Base-by-base conservation (phyloP, 2,888 invertebrate genomes). In the Iphiclides podalirius region DNA sequence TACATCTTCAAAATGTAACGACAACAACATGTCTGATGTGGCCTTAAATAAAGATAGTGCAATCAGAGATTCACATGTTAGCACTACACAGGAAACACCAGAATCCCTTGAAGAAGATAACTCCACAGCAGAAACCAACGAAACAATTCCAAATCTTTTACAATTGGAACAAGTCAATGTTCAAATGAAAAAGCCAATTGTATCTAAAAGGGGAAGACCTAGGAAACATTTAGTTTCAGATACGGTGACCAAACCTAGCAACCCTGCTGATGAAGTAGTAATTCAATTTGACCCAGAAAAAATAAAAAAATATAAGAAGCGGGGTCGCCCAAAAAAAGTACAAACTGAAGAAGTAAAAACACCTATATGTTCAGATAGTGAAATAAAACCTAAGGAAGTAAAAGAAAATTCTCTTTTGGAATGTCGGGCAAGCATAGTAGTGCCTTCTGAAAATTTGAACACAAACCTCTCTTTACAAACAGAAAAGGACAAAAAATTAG, bases 51-150 rank as follows among this genome's bases (percentile, higher is more conserved):
- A 43, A 15, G 52, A 50, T 11, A 40, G 40, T 43, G 54, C 47
- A 43, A 47, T 54, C 8, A 50, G 50, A 12, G 52, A 52, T 26
- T 15, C 15, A 16, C 39, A 44, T 17, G 50, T 50, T n/a, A 50
- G 34, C 20, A 44, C 50, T 44, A 50, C 44, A 28, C 39, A 50
- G 23, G 43, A 26, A 2, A 20, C n/a, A 17, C 16, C 35, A 17
- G 36, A 33, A 23, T 23, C 14, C 34, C 8, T 46, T 40, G 39
- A 50, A 36, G 39, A 40, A 13, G 33, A 35, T 6, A 13, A 6
- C 12, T 14, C 15, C 7, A 3, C 7, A 8, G 17, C 28, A 26
- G 38, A 16, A 35, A 12, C 9, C 3, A 12, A 26, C n/a, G 8
- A 14, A 14, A 13, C 20, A 11, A 4, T 9, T 8, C n/a, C n/a